Conservation (phyloP, 2,797 vertebrate genomes). For the Onychomys torridus region DNA sequence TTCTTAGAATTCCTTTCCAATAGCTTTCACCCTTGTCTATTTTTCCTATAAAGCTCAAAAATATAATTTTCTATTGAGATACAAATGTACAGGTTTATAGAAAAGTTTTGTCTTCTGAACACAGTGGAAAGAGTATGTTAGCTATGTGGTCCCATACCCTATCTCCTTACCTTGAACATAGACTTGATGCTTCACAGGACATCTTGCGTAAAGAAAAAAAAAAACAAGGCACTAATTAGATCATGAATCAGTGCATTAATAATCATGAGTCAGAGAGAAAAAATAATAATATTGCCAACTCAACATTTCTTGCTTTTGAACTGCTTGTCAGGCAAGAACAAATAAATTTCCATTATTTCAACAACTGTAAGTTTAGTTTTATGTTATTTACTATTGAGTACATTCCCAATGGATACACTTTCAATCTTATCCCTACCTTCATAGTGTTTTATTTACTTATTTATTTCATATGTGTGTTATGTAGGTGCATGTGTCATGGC, state of each 20-base stretch:
- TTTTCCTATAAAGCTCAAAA: constrained; percentile 45
- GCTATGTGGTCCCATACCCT: background rate
- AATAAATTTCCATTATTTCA: constrained; percentile 54
- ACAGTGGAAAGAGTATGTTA: background rate
- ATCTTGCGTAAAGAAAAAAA: constrained; percentile 10
- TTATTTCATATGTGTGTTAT: background rate
- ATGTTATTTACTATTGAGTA: constrained; percentile 62
- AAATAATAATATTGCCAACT: background rate
- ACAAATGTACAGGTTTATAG: constrained; percentile 26
- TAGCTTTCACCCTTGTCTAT: background rate
- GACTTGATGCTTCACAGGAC: background rate
- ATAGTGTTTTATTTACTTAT: constrained; percentile 33
- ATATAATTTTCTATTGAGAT: constrained; percentile 50
- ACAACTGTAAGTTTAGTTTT: constrained; percentile 50
- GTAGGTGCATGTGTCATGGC: background rate
- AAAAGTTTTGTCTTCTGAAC: constrained; percentile 11
- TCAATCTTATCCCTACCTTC: background rate
- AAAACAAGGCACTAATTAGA: background rate
- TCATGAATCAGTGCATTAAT: background rate
- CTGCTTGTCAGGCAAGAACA: constrained; percentile 31
- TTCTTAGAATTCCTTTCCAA: background rate
- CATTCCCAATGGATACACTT: constrained; percentile 8
- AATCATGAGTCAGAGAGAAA: background rate
- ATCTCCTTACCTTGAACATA: constrained; percentile 10
- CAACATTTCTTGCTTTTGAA: constrained; percentile 23